Evolutionary conservation across 2,113 vertebrate genomes (phyloP).

Genomic region (Saguinus midas): DNA sequence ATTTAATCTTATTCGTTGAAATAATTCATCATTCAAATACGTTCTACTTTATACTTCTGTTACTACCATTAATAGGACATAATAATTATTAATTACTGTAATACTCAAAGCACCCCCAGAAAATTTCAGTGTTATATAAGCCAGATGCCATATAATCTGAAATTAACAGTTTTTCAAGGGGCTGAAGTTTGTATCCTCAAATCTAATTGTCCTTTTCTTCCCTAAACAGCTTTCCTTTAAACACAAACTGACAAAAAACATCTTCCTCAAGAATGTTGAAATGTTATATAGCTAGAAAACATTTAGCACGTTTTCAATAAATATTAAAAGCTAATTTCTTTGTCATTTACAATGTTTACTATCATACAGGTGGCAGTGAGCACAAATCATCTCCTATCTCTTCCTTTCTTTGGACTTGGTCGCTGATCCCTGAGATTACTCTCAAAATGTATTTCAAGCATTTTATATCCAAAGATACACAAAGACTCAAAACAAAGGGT

Average conservation of each 20-base stretch:
- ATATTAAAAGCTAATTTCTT: conserved; percentile 31
- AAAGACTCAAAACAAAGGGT: too few species aligned
- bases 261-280: background rate
- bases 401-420: background rate
- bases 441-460: conserved; percentile 23
- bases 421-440: conserved; percentile 37
- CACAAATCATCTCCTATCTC: conserved; percentile 16
- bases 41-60: background rate
- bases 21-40: background rate
- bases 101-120: background rate
- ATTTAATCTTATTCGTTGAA: background rate
- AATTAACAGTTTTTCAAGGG: background rate
- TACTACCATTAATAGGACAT: background rate
- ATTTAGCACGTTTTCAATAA: background rate
- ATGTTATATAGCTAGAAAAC: background rate
- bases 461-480: too few species aligned
- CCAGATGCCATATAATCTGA: background rate
- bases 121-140: background rate
- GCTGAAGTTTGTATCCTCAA: background rate
- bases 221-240: background rate
- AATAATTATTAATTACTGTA: background rate
- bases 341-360: background rate
- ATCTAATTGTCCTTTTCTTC: background rate
- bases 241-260: background rate
- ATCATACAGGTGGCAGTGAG: background rate